Evolutionary conservation across 1,140 invertebrate species (phyloP).

Genomic region (Drosophila kurseongensis): DNA sequence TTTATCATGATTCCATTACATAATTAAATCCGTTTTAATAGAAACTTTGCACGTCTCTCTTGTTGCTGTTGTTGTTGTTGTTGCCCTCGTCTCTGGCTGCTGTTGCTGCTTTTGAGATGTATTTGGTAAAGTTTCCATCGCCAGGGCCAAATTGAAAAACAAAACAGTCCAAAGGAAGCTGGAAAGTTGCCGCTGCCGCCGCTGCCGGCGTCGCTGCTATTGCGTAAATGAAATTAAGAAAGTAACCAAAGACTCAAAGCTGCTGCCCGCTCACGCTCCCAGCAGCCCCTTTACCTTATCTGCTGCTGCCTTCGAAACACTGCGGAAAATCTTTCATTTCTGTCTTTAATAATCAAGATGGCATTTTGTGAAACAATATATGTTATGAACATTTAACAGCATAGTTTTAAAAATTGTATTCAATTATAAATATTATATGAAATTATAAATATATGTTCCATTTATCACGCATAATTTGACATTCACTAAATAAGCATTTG

Average conservation of each 20-base stretch:
- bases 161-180: conserved; percentile 74
- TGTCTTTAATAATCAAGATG: too few species aligned
- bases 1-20: conserved; percentile 83
- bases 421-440: too few species aligned
- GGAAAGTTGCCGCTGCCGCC: conserved; percentile 62
- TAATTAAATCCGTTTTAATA: conserved; percentile 84
- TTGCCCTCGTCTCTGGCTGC: conserved; percentile 30
- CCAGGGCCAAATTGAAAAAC: conserved; percentile 76
- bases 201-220: conserved; percentile 46
- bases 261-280: conserved; percentile 28
- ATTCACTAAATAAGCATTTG: too few species aligned
- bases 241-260: conserved; percentile 79
- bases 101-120: conserved; percentile 74
- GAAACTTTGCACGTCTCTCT: conserved; percentile 76
- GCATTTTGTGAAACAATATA: too few species aligned
- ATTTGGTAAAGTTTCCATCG: conserved; percentile 76
- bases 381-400: too few species aligned
- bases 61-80: conserved; percentile 48
- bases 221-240: conserved; percentile 81
- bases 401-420: too few species aligned
- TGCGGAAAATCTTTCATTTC: neutral
- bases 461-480: too few species aligned
- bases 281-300: conserved; percentile 21
- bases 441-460: too few species aligned
- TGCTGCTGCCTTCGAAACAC: conserved; percentile 20